These are phyloP conservation scores for Xylophagus ater DNA, from an alignment of 2,888 invertebrate genomes.

Conservation along the genomic window DNA sequence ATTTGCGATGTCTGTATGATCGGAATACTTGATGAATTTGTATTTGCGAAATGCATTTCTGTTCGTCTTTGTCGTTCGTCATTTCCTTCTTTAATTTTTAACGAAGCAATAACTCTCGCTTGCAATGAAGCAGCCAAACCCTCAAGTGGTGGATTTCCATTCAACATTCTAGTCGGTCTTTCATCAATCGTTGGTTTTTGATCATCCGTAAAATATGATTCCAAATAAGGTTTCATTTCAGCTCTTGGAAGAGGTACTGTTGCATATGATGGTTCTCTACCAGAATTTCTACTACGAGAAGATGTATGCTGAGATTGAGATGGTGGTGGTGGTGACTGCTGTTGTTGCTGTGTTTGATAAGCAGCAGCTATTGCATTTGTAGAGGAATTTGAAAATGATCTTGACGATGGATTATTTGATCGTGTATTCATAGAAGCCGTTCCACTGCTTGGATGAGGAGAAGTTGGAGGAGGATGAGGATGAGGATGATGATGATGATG, in stretches of 20 bases:
- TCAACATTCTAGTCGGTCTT: constrained; percentile 26
- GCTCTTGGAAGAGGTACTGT: constrained; percentile 49
- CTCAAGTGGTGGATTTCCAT: constrained; percentile 38
- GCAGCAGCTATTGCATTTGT: constrained; percentile 32
- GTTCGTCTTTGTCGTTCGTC: constrained; percentile 36
- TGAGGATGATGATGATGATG: constrained; percentile 19
- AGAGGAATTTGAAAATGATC: constrained; percentile 15
- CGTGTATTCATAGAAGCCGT: too few species aligned
- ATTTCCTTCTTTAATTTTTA: constrained; percentile 46
- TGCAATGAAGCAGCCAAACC: constrained; percentile 69
- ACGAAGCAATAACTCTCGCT: constrained; percentile 60
- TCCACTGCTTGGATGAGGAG: constrained; percentile 1
- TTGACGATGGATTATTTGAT: constrained; percentile 9
- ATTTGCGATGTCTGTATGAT: constrained; percentile 18
- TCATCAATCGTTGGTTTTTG: constrained; percentile 38
- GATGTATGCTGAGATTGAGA: too few species aligned
- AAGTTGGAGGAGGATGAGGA: constrained; percentile 11
- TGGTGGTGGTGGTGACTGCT: too few species aligned
- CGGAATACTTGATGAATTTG: constrained; percentile 5
- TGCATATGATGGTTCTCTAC: constrained; percentile 24
- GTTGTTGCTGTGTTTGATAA: constrained; percentile 23
- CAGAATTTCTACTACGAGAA: constrained; percentile 5
- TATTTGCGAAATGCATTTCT: constrained; percentile 25
- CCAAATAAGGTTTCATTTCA: constrained; percentile 60
- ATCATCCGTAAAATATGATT: constrained; percentile 58